phyloP scores from a whole-genome alignment of 1,140 invertebrate genomes.

The Camponotus vicinus region DNA sequence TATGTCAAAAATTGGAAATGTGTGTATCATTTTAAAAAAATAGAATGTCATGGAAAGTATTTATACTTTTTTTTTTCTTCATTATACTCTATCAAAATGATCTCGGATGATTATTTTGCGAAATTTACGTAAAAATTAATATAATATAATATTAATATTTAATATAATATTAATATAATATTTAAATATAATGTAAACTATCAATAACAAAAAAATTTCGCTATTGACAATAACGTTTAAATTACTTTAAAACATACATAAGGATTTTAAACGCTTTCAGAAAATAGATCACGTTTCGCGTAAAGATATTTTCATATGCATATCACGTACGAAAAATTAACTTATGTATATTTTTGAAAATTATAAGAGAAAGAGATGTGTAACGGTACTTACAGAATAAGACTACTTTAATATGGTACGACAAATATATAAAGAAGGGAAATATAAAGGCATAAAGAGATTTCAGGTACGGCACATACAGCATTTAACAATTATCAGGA shows the following conservation, averaged over 20 bases:
- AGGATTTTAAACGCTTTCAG: not conserved
- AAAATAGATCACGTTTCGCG: not conserved
- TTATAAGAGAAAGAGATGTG: not conserved
- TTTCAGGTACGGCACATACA: constrained; percentile 68
- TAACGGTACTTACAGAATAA: constrained; percentile 40
- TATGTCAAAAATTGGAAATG: not conserved
- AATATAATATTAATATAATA: not conserved
- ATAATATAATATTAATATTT: not conserved
- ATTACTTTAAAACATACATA: not conserved
- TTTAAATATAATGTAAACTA: not conserved
- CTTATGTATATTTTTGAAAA: not conserved
- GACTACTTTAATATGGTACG: constrained; percentile 64
- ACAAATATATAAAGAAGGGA: constrained; percentile 69
- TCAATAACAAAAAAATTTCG: not conserved
- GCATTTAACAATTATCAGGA: constrained; percentile 72
- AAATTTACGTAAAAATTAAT: not conserved
- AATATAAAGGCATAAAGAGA: constrained; percentile 68
- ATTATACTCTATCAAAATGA: not conserved
- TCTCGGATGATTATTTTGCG: not conserved
- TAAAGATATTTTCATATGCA: not conserved
- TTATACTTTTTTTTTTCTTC: not conserved
- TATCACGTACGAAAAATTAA: no score
- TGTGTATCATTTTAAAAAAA: not conserved
- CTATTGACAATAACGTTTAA: constrained; percentile 9
- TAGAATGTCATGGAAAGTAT: not conserved